phyloP scores from a whole-genome alignment of 1,140 invertebrate genomes.

The Aphidius gifuensis region DNA sequence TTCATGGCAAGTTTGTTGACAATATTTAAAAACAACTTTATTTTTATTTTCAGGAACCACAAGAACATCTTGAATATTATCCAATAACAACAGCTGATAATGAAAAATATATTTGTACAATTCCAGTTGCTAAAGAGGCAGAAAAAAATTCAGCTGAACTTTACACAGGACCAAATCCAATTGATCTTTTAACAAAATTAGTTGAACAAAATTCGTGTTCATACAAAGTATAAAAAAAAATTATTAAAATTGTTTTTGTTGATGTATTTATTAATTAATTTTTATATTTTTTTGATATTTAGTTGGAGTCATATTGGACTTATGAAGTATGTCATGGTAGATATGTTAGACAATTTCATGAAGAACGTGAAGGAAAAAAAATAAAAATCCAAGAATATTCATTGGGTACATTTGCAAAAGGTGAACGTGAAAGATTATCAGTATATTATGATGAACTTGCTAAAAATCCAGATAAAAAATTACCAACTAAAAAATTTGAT shows the following conservation, averaged over 20 bases:
- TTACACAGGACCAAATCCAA: constrained; percentile 69
- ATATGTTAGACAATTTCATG: constrained; percentile 90
- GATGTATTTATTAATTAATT: background rate
- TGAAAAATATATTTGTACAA: constrained; percentile 71
- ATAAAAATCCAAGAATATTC: constrained; percentile 78
- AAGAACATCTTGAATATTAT: constrained; percentile 54
- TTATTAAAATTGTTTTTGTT: background rate
- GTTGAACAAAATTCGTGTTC: constrained; percentile 77
- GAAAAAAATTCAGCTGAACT: constrained; percentile 58
- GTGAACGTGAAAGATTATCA: constrained; percentile 51
- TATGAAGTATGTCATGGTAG: constrained; percentile 95
- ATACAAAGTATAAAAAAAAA: constrained; percentile 62
- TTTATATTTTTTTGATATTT: constrained; percentile 21
- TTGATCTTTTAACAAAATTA: constrained; percentile 73
- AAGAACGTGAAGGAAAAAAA: constrained; percentile 85
- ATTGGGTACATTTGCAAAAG: constrained; percentile 70
- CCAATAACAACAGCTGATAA: constrained; percentile 64
- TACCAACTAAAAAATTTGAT: constrained; percentile 75
- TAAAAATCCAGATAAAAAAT: constrained; percentile 52
- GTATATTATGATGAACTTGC: constrained; percentile 57
- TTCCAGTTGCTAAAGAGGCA: constrained; percentile 66
- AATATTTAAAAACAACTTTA: background rate
- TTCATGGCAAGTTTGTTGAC: background rate
- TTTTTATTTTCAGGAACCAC: constrained; percentile 47
- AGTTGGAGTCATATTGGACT: constrained; percentile 94